Evolutionary conservation across 2,113 vertebrate genomes (phyloP).

Genomic region (Hemiscyllium ocellatum): DNA sequence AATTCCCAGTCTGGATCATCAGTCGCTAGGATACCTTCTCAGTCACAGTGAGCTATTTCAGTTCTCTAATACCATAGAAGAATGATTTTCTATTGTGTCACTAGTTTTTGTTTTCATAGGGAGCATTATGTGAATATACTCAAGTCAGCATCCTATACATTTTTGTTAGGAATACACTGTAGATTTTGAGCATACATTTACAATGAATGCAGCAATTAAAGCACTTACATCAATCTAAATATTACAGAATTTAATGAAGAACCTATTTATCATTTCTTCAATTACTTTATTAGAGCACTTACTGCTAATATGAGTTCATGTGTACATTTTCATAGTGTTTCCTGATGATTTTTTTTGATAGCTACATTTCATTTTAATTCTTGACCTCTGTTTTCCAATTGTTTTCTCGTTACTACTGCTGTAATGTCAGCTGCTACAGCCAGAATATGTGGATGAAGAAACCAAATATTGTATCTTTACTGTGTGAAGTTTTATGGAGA

Average conservation of each 20-base stretch:
- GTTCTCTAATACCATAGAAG: background rate
- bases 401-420: background rate
- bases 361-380: background rate
- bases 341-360: background rate
- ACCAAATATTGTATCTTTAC: background rate
- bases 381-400: background rate
- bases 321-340: background rate
- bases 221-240: background rate
- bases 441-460: background rate
- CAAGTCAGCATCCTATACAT: background rate
- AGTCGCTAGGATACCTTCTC: background rate
- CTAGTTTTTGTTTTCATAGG: background rate
- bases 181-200: background rate
- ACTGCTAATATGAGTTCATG: background rate
- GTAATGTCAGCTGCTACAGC: background rate
- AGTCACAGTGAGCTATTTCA: background rate
- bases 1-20: background rate
- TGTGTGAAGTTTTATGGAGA: background rate
- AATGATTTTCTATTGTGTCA: background rate
- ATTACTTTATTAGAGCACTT: background rate
- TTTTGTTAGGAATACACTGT: background rate
- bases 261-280: background rate
- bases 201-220: background rate
- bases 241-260: background rate
- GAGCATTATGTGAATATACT: background rate